A percentile compares a stretch with the other conserved stretches of the same genome.
phyloP scores from a whole-genome alignment of 2,888 invertebrate species.

The Ophion obscuratus region DNA sequence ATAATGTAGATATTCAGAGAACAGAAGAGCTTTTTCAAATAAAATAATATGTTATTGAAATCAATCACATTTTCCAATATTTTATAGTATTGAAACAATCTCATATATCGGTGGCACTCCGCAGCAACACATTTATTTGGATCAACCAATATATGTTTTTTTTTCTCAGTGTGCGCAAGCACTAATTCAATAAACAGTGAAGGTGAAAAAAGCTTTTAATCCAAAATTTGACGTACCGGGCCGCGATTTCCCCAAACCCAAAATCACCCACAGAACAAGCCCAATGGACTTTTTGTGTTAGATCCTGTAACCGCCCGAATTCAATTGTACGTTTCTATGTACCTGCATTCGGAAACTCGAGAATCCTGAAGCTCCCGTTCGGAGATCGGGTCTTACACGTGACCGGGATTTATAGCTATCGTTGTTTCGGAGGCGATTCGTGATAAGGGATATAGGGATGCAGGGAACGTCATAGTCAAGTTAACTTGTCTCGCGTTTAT shows the following conservation, averaged over 20 bases:
- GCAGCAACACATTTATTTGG: too few relatives aligned
- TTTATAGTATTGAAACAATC: too few relatives aligned
- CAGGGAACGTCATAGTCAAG: neutral
- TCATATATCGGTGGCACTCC: too few relatives aligned
- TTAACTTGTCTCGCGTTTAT: neutral
- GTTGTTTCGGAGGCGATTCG: slow-evolving; percentile 34
- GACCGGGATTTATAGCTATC: slow-evolving; percentile 44
- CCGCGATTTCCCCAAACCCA: neutral
- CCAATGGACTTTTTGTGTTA: neutral
- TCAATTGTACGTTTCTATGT: neutral
- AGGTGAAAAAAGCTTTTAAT: too few relatives aligned
- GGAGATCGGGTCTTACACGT: neutral
- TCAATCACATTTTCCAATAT: too few relatives aligned
- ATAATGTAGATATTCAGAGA: too few relatives aligned
- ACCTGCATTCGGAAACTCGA: neutral
- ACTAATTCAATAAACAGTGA: neutral
- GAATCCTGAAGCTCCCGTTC: neutral
- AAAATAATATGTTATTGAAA: too few relatives aligned
- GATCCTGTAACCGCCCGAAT: too few relatives aligned
- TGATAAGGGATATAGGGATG: slow-evolving; percentile 17
- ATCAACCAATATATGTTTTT: too few relatives aligned
- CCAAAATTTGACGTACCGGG: too few relatives aligned
- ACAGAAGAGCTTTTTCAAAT: too few relatives aligned
- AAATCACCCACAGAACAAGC: neutral
- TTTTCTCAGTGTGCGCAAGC: too few relatives aligned